Evolutionary conservation across 2,888 invertebrate species (phyloP), one percentile per base, ranked within the genome.

Genomic region (Nephrotoma appendiculata): DNA sequence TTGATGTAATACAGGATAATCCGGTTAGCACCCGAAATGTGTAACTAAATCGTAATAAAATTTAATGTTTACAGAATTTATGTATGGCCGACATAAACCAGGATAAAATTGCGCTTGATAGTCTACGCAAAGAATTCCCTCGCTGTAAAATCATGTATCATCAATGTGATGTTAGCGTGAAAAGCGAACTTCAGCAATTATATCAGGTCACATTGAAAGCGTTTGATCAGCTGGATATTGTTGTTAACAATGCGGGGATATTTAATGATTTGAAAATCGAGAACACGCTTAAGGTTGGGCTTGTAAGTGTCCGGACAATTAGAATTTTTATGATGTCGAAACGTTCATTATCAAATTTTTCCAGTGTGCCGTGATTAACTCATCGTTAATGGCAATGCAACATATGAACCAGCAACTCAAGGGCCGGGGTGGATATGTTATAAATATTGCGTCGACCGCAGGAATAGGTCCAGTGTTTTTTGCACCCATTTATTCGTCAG

Each of bases 381-480:
- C 71, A 31, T 71, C 71, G n/a, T 4, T 71, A 9, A 3, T 71
- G 31, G 71, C 11, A 19, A 71, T 71, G 71, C 31, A 31, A 5
- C 31, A 9, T 71, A 71, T 71, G 71, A 71, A 31, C 71, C 6
- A 71, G 9, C 31, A 71, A 87, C 89, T 91, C 12, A 92, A 92
- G 0, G 92, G 92, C 6, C 90, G 90, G 19, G 92, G 92, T 1
- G 92, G 92, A 1, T 89, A 91, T 43, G 89, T 92, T 7, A 89
- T 90, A 19, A 92, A 92, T 89, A 91, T 92, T 89, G 90, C 92
- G 5, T 92, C 92, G 0, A 90, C 91, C 1, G 91, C 91, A 5
- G 92, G 91, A 0, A 87, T 92, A n/a, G 89, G 90, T 88, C 91
- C 91, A 19, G 89, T 90, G 88, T 90, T 90, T 48, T 88, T 90